Percentiles rank a stretch among this genome's conserved stretches.
phyloP scores from a whole-genome alignment of 2,797 vertebrate species.

The Cynopterus sphinx region DNA sequence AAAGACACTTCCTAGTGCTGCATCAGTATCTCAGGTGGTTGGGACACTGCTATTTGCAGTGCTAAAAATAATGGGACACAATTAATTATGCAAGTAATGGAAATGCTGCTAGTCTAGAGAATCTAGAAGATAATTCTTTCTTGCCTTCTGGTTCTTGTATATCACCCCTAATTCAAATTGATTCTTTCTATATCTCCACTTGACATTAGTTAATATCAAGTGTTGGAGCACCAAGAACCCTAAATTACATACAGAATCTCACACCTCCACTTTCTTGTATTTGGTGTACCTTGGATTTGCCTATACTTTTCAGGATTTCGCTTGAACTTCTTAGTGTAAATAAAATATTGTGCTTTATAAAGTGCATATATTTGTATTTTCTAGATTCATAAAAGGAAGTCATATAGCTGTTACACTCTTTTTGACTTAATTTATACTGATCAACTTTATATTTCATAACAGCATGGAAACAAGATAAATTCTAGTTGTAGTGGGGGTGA shows the following conservation, averaged over 20 bases:
- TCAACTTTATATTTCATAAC: slow-evolving; percentile 68
- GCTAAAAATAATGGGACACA: slow-evolving; percentile 94
- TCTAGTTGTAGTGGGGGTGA: slow-evolving; percentile 60
- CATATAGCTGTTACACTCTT: slow-evolving; percentile 53
- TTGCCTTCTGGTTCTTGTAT: slow-evolving; percentile 62
- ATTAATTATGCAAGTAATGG: slow-evolving; percentile 94
- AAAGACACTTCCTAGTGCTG: slow-evolving; percentile 89
- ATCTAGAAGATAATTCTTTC: slow-evolving; percentile 89
- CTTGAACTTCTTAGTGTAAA: neutral
- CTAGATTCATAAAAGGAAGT: slow-evolving; percentile 71
- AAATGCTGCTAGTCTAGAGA: slow-evolving; percentile 92
- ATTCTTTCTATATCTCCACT: slow-evolving; percentile 67
- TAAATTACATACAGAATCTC: neutral
- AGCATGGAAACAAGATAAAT: slow-evolving; percentile 66
- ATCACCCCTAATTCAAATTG: slow-evolving; percentile 64
- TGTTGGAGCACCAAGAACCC: neutral
- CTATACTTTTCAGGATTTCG: neutral
- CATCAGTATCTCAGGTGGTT: slow-evolving; percentile 93
- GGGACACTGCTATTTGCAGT: slow-evolving; percentile 93
- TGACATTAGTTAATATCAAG: slow-evolving; percentile 64
- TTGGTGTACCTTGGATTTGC: neutral
- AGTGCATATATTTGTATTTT: slow-evolving; percentile 68
- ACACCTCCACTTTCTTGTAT: neutral
- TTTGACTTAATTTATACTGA: slow-evolving; percentile 75
- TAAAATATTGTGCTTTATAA: neutral